Evolutionary conservation across 2,888 invertebrate species (phyloP), one percentile per base, ranked within the genome.

Genomic region (Tetranychus piercei): DNA sequence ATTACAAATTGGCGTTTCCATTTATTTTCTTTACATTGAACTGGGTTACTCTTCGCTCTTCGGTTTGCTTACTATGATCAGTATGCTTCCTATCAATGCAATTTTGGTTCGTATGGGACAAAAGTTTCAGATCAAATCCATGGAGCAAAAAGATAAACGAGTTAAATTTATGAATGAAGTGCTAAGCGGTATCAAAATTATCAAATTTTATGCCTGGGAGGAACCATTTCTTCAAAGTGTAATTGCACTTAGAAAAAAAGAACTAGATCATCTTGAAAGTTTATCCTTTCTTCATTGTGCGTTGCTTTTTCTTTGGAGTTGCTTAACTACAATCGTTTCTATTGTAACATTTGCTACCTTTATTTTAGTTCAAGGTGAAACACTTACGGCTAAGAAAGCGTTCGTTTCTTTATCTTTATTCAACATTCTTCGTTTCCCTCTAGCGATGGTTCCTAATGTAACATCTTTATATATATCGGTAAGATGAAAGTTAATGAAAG

Each of bases 141-240:
- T 94, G 93, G 91, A 91, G 81, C 89, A 89, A 82, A 94, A 95
- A 83, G 94, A 94, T 80, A 90, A 92, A 80, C 86, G 94, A 79
- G 91, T 94, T 0, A 94, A 94, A 80, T 84, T 93, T 74, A 93
- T 94, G 91, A 94, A 91, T 80, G 94, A 94, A 85, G 89, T 94
- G 77, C 86, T 94, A 75, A 91, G 89, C 81, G 94, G 94, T 72
- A 93, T 94, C 78, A 94, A 94, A 86, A 74, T 78, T 1, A 44
- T 78, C 22, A 78, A 77, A 67, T 45, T 78, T 1, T 78, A 78
- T 70, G 78, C 75, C 18, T 78, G 78, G 76, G 78, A 78, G 74
- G 23, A 75, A 23, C 67, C 75, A 20, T 78, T 78, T 66, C 76
- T 75, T 44, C 87, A 88, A 75, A 91, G 94, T 85, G 89, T 97